Percentiles rank a stretch among this genome's conserved stretches.
Conservation (phyloP, 1,140 invertebrate genomes). For the Pseudomyrmex cubaensis region DNA sequence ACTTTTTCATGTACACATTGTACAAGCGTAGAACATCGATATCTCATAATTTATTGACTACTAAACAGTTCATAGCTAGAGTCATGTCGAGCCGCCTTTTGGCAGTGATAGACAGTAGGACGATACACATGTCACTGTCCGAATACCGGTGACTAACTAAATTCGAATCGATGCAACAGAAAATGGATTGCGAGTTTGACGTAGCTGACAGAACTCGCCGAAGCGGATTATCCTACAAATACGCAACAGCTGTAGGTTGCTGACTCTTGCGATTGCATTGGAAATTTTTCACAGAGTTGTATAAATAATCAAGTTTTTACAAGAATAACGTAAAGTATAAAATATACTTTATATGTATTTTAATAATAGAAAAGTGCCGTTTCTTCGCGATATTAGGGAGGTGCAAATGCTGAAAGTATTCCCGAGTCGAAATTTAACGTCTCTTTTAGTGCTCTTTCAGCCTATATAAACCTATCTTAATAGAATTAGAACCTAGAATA, state of each 20-base stretch:
- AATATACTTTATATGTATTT: no score
- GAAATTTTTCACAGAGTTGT: conserved; percentile 21
- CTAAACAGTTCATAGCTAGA: conserved; percentile 52
- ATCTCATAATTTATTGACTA: conserved; percentile 62
- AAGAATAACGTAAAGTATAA: no score
- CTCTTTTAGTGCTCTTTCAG: no score
- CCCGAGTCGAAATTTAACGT: no score
- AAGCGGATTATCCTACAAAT: conserved; percentile 56
- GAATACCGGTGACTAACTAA: conserved; percentile 60
- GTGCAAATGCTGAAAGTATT: no score
- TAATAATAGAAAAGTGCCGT: no score
- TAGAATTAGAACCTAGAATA: no score
- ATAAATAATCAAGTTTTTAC: background rate
- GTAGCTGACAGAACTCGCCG: conserved; percentile 51
- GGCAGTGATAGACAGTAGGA: conserved; percentile 60
- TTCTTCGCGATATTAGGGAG: no score
- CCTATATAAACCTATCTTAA: no score
- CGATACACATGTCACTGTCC: conserved; percentile 55
- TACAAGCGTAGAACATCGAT: conserved; percentile 23
- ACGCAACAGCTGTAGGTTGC: conserved; percentile 18
- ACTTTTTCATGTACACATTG: background rate
- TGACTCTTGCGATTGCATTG: conserved; percentile 39
- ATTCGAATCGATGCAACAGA: conserved; percentile 60
- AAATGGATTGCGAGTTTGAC: conserved; percentile 57
- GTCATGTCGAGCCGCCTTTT: conserved; percentile 42